Base-by-base conservation (phyloP, 2,113 vertebrate species). In the Morphnarchus princeps region DNA sequence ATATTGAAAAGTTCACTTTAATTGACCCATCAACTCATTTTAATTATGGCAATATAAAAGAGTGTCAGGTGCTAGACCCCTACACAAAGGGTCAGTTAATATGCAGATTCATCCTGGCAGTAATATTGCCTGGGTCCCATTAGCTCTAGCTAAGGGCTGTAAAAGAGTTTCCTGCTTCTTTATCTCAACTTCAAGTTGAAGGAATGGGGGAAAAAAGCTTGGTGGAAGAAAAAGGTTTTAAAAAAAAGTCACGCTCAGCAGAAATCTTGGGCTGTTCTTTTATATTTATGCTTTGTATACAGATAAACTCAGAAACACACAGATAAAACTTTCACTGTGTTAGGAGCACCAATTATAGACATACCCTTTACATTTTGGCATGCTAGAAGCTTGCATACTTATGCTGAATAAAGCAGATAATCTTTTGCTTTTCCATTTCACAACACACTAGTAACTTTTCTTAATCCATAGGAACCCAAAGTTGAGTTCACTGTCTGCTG, bases 1-100 rank as follows among this genome's bases (percentile, higher is more conserved):
- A 86, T 93, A 96, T 80, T 79, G 72, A 97, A 87, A 96, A 89
- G 54, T 95, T 90, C 62, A 76, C 50, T 90, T 92, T 94, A 86
- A 91, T 91, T 96, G 83, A 89, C 91, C 73, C 38, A 77, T 73
- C 0, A 3, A 82, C 31, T 95, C 45, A 42, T 91, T 97, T 97
- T 91, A 97, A 95, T 97, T 87, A 89, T 80, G 78, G 74, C 87
- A 82, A 34, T 91, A 94, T 93, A 83, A 82, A 86, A 86, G 54
- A 87, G 20, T 77, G 49, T 93, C 83, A 87, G 70, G 62, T 95
- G 62, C 32, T 82, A 87, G 58, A 87, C 65, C 66, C 42, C 50
- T 85, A 40, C 28, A 80, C 4, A 11, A 89, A 95, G 36, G 59
- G 40, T 89, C 73, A 85, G n/a, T 73, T 93, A 91, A 85, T 73